Conservation (phyloP, 35 echinoderm and acorn worm genomes). For the Stichopus chloronotus region DNA sequence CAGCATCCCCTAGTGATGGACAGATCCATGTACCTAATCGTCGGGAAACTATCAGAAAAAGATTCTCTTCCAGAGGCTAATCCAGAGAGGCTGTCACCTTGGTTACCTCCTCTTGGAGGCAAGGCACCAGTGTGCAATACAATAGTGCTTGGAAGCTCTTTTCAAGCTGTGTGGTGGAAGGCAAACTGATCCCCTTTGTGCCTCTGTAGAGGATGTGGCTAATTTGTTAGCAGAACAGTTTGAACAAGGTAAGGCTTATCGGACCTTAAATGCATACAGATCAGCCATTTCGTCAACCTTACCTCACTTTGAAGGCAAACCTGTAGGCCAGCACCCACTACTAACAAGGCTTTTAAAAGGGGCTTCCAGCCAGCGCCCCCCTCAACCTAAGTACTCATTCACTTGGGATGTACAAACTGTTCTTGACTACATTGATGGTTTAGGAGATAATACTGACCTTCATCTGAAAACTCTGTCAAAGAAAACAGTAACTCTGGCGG, state of each 20-base stretch:
- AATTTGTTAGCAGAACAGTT: conserved; percentile 31
- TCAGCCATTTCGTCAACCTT: background rate
- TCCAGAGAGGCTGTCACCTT: conserved; percentile 14
- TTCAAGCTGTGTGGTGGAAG: conserved; percentile 53
- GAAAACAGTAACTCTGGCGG: conserved; percentile 20
- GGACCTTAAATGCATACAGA: background rate
- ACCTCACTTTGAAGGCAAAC: conserved; percentile 24
- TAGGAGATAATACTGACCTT: background rate
- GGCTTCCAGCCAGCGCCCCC: background rate
- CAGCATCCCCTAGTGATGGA: conserved; percentile 23
- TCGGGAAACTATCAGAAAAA: conserved; percentile 24
- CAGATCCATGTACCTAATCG: conserved; percentile 21
- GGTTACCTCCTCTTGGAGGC: background rate
- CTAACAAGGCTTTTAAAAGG: background rate
- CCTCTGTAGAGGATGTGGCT: conserved; percentile 23
- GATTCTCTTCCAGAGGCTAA: conserved; percentile 26
- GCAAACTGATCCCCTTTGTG: conserved; percentile 52
- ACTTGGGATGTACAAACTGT: conserved; percentile 43
- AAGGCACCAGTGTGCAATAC: conserved; percentile 26
- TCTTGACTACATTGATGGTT: background rate
- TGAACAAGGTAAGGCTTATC: conserved; percentile 4
- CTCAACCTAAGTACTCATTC: conserved; percentile 28
- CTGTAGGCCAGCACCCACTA: background rate
- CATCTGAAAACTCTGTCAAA: background rate
- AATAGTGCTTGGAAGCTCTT: conserved; percentile 15